Base-by-base conservation (phyloP, 2,113 vertebrate genomes). In the Harpagus bidentatus region DNA sequence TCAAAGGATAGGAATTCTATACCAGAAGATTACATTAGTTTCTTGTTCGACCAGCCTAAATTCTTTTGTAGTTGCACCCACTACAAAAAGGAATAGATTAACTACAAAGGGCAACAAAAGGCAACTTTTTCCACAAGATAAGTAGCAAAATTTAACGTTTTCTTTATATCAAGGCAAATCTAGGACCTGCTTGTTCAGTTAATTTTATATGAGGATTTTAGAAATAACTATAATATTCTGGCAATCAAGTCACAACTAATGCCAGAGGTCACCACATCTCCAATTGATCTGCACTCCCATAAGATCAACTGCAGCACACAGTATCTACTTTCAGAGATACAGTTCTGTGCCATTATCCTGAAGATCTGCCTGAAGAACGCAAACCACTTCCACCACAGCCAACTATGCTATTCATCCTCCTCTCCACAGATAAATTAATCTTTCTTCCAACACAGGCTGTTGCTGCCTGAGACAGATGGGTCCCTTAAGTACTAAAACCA, bases 391-490 rank as follows among this genome's bases (percentile, higher is more conserved):
- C 66, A 94, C 73, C 87, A 34, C 38, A 21, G n/a, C 34, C 73
- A 89, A 23, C 77, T 67, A 43, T 7, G 15, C 65, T 82, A 55
- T 55, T 93, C 69, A 82, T 42, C 52, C 73, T 89, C 61, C 83
- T 84, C 81, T 93, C 70, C 65, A 85, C 38, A 89, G 50, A 74
- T 66, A 93, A 76, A 91, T 91, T 85, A 72, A 96, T 87, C 91
- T 74, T 71, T 86, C 73, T 55, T 76, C 86, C 84, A 85, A 40
- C 0, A 2, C 61, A 85, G 43, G 43, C 81, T 93, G 74, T 45
- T 90, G 56, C 89, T 95, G 40, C 56, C 78, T 93, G 73, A 82
- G 81, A 97, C 93, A 96, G 84, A 93, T 94, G 84, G 78, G 73
- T 82, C 88, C 66, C 73, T 43, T 84, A 94, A 95, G 70, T 52